Percentiles rank a stretch among this genome's conserved stretches.
phyloP scores from a whole-genome alignment of 2,113 vertebrate species.

The Alligator sinensis region DNA sequence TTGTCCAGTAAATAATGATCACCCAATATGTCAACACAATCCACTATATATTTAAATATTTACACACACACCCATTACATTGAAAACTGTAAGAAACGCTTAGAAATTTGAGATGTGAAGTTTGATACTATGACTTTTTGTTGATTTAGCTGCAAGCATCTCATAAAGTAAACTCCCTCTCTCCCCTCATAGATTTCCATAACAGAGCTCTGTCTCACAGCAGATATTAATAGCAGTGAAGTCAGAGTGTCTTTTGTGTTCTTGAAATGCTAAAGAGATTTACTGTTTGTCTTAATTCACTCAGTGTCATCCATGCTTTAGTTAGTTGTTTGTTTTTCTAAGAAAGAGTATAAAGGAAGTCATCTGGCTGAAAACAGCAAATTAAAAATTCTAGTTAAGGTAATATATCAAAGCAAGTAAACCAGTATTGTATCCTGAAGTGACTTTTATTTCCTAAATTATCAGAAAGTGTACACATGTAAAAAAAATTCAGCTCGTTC shows the following conservation, averaged over 20 bases:
- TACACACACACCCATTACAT: neutral
- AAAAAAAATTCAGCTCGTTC: neutral
- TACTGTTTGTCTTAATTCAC: neutral
- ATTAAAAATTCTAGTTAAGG: neutral
- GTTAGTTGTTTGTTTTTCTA: neutral
- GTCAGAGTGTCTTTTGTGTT: neutral
- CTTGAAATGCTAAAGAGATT: neutral
- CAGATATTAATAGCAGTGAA: neutral
- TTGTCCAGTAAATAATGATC: too few relatives aligned
- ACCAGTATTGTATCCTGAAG: neutral
- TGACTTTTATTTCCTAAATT: neutral
- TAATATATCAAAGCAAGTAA: neutral
- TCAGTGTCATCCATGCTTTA: neutral
- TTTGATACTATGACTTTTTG: neutral
- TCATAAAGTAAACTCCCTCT: neutral
- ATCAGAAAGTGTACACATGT: neutral
- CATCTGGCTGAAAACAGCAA: neutral
- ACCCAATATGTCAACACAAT: neutral
- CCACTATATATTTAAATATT: too few relatives aligned
- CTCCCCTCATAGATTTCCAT: neutral
- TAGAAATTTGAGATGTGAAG: neutral
- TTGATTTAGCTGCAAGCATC: neutral
- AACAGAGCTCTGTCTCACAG: neutral
- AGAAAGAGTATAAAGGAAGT: neutral
- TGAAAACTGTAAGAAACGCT: neutral